phyloP scores from a whole-genome alignment of 1,140 invertebrate species.

The Trichonephila clavipes region DNA sequence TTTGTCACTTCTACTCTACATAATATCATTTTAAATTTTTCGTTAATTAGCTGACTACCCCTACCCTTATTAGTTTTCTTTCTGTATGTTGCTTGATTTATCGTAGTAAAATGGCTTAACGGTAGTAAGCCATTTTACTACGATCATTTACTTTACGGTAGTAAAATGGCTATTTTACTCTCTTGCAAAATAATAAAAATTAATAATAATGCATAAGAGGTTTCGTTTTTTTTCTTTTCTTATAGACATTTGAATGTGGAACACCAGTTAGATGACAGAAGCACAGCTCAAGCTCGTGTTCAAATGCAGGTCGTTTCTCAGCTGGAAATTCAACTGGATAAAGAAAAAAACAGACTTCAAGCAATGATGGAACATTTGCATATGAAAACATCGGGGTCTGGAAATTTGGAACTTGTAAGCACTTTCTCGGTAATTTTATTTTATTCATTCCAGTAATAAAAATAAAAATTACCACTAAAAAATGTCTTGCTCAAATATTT shows the following conservation, averaged over 20 bases:
- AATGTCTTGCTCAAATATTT: too few species aligned
- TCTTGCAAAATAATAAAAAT: neutral
- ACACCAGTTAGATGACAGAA: constrained; percentile 95
- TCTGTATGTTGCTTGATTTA: too few species aligned
- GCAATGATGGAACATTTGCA: constrained; percentile 99
- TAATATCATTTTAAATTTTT: too few species aligned
- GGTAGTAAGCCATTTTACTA: too few species aligned
- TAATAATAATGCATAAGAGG: neutral
- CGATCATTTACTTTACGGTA: too few species aligned
- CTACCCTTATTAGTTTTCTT: too few species aligned
- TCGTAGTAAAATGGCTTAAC: too few species aligned
- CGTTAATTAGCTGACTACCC: too few species aligned
- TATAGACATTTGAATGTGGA: constrained; percentile 94
- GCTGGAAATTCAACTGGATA: constrained; percentile 94
- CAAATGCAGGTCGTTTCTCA: constrained; percentile 99
- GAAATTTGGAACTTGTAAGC: constrained; percentile 62
- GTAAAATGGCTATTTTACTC: too few species aligned
- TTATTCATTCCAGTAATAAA: too few species aligned
- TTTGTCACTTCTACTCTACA: too few species aligned
- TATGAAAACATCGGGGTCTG: constrained; percentile 82
- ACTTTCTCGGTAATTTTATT: neutral
- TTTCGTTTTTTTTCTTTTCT: neutral
- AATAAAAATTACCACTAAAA: too few species aligned
- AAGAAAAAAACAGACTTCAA: constrained; percentile 94
- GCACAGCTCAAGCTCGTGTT: constrained; percentile 95